Evolutionary conservation across 1,140 invertebrate genomes (phyloP).

Genomic region (Alviniconcha marisindica): DNA sequence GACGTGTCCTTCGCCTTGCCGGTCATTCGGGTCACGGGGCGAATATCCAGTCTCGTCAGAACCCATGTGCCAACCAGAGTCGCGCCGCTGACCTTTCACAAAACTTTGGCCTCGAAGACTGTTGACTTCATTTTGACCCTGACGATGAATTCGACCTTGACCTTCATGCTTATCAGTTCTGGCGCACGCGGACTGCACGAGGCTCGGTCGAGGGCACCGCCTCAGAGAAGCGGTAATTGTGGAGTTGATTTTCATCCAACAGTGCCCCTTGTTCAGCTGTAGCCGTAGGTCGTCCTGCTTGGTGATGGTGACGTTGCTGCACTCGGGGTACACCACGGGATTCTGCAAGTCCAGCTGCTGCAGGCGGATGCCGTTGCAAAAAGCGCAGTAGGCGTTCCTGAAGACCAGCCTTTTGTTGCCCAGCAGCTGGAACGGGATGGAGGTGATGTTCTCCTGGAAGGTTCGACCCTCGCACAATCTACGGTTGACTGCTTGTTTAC

Average conservation of each 20-base stretch:
- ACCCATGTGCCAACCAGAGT: too few species aligned
- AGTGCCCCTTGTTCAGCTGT: not conserved
- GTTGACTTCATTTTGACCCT: too few species aligned
- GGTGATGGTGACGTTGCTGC: not conserved
- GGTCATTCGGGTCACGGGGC: too few species aligned
- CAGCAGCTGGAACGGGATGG: not conserved
- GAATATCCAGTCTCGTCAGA: too few species aligned
- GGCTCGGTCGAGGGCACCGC: not conserved
- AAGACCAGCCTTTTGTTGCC: not conserved
- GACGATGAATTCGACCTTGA: too few species aligned
- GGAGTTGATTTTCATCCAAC: not conserved
- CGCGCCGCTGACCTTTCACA: too few species aligned
- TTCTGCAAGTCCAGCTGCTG: not conserved
- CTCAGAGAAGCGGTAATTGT: not conserved
- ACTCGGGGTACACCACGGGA: not conserved
- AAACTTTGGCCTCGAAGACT: too few species aligned
- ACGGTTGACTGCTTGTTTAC: not conserved
- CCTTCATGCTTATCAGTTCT: too few species aligned
- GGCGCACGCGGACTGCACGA: not conserved
- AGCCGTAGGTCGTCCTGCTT: not conserved
- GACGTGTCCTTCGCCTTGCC: too few species aligned
- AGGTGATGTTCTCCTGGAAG: not conserved
- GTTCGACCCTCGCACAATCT: not conserved
- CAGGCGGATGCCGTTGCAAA: not conserved
- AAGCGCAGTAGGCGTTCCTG: conserved; percentile 12